Evolutionary conservation across 2,797 vertebrate species (phyloP).

Genomic region (Apogon hyalosoma): DNA sequence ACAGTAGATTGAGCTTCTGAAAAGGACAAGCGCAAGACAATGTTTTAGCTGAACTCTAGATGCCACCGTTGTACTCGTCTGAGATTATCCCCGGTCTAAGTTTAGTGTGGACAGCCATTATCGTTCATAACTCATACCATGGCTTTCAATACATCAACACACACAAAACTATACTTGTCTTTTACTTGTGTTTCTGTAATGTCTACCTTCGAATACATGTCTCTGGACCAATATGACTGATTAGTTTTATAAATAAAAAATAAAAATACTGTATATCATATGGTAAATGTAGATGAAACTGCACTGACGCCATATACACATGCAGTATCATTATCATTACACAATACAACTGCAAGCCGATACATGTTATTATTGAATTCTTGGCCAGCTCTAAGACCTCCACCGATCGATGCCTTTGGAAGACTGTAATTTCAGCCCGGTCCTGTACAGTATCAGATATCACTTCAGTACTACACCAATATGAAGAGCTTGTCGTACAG

Average conservation of each 20-base stretch:
- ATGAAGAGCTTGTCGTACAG: conserved; percentile 14
- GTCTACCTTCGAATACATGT: too few species aligned
- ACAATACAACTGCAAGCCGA: conserved; percentile 12
- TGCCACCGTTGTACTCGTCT: neutral
- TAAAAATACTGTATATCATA: too few species aligned
- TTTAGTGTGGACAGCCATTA: conserved; percentile 8
- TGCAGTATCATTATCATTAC: conserved; percentile 5
- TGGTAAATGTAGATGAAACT: too few species aligned
- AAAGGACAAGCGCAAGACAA: conserved; percentile 41
- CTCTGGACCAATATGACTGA: too few species aligned
- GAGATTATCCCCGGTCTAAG: conserved; percentile 1
- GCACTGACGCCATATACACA: too few species aligned
- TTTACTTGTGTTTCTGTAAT: too few species aligned
- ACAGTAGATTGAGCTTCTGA: conserved; percentile 46
- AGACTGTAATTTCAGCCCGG: conserved; percentile 20
- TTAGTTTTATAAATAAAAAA: too few species aligned
- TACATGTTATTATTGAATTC: conserved; percentile 15
- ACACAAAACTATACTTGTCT: neutral
- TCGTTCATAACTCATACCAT: conserved; percentile 11
- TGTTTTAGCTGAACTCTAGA: conserved; percentile 18
- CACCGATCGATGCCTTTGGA: conserved; percentile 27
- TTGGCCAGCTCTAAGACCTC: conserved; percentile 8
- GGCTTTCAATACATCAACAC: conserved; percentile 15
- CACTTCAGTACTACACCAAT: conserved; percentile 18
- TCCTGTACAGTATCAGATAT: conserved; percentile 1